Conservation (phyloP, 2,888 invertebrate genomes). For the Thyatira batis region DNA sequence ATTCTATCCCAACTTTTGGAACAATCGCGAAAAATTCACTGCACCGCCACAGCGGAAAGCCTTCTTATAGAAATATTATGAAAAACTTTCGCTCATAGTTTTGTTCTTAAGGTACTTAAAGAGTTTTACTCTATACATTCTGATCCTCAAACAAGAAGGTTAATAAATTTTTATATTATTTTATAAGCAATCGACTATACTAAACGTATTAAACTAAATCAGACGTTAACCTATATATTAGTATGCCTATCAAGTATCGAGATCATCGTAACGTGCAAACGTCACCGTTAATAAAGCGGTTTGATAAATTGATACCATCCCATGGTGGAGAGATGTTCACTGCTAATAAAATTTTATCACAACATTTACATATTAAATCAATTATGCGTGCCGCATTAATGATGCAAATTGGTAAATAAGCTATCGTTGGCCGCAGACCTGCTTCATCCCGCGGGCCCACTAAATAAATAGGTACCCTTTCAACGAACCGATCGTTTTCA, state of each 20-base stretch:
- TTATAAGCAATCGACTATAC: too few relatives aligned
- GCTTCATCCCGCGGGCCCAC: slow-evolving; percentile 54
- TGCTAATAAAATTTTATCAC: slow-evolving; percentile 46
- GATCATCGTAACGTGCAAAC: neutral
- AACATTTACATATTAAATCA: slow-evolving; percentile 69
- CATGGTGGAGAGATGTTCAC: slow-evolving; percentile 13
- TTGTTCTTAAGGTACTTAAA: slow-evolving; percentile 31
- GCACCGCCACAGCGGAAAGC: slow-evolving; percentile 41
- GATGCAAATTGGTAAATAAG: slow-evolving; percentile 76
- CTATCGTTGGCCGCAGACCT: slow-evolving; percentile 57
- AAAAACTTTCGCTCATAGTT: slow-evolving; percentile 43
- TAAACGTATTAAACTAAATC: too few relatives aligned
- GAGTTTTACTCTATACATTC: neutral
- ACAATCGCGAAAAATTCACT: slow-evolving; percentile 58
- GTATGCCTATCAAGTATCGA: neutral
- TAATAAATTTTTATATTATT: neutral
- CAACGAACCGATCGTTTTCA: slow-evolving; percentile 54
- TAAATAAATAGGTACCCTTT: slow-evolving; percentile 59
- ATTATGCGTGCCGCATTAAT: slow-evolving; percentile 67
- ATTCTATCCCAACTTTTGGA: slow-evolving; percentile 59
- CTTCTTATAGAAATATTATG: slow-evolving; percentile 48
- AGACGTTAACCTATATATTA: too few relatives aligned
- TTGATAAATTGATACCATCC: neutral
- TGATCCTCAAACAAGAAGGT: neutral
- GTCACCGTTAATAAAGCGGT: slow-evolving; percentile 1